Evolutionary conservation across 2,888 invertebrate genomes (phyloP), one percentile per base, ranked within the genome.

Genomic region (Miltochrista miniata): DNA sequence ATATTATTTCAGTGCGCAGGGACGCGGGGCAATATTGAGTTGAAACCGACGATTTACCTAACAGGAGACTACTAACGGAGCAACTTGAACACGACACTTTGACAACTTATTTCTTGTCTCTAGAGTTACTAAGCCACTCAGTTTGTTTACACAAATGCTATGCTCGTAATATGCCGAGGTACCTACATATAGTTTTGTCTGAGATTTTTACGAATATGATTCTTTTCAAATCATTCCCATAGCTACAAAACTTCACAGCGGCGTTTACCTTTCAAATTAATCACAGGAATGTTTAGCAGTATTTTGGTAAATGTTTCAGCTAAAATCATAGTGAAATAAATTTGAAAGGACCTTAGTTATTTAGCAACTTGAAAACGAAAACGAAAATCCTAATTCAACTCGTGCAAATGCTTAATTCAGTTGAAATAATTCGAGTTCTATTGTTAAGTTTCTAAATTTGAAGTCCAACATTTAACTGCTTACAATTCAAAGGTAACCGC

Each of bases 41-140:
- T 87, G 86, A 86, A 87, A 87, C 88, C 86, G 74, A 84, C 85
- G 86, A 85, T 90, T 88, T 89, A 88, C 87, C 85, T 89, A 85
- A 84, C 83, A 83, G 83, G 75, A 85, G 85, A 79, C 81, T 81
- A 85, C 79, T 85, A 85, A 83, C 85, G 72, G 87, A 84, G 74
- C 75, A 90, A 90, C 87, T 90, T 90, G 78, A 79, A 76, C 83
- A 77, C 75, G 87, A 88, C 87, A 88, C 88, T 90, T 89, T 87
- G 90, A 89, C 89, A 90, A 90, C 90, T 90, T 89, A 90, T 90
- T 90, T 90, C 90, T 89, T 87, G 90, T 87, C 82, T 82, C 68
- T 72, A 70, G 81, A 84, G 82, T 87, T 83, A 70, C 80, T 83
- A 83, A 88, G 85, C 82, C 79, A 84, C 81, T 81, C 81, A 70